Evolutionary conservation across 2,113 vertebrate genomes (phyloP).

Genomic region (Sisor rabdophorus): DNA sequence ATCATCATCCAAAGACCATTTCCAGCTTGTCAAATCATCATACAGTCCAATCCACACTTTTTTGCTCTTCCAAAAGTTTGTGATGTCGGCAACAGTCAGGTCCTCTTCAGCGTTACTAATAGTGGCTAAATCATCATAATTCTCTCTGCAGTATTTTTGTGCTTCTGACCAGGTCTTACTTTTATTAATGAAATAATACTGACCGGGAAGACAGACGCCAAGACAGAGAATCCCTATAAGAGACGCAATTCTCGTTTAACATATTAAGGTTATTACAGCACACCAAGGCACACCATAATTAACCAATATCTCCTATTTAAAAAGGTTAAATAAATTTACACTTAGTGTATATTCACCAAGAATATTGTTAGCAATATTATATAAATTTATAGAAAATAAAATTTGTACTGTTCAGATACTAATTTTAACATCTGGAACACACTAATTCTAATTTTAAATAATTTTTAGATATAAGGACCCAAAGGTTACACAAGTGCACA

Average conservation of each 20-base stretch:
- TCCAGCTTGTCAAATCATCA: neutral
- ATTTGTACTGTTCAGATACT: no score
- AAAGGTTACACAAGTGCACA: no score
- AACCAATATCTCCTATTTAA: neutral
- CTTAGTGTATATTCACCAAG: no score
- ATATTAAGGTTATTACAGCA: neutral
- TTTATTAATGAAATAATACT: constrained; percentile 23
- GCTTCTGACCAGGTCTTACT: constrained; percentile 33
- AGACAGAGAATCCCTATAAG: neutral
- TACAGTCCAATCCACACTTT: constrained; percentile 13
- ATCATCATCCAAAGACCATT: constrained; percentile 39
- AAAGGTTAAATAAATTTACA: no score
- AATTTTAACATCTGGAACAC: no score
- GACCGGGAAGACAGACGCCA: neutral
- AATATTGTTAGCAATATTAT: no score
- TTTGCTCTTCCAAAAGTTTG: neutral
- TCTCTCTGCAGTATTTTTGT: constrained; percentile 16
- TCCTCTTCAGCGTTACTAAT: neutral
- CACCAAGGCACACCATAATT: neutral
- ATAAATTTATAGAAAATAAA: no score
- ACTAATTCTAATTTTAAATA: no score
- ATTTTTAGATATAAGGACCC: no score
- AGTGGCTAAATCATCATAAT: neutral
- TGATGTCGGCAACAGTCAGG: neutral
- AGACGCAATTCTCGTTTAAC: neutral